Base-by-base conservation (phyloP, 2,888 invertebrate genomes). In the Prionchulus punctatus region DNA sequence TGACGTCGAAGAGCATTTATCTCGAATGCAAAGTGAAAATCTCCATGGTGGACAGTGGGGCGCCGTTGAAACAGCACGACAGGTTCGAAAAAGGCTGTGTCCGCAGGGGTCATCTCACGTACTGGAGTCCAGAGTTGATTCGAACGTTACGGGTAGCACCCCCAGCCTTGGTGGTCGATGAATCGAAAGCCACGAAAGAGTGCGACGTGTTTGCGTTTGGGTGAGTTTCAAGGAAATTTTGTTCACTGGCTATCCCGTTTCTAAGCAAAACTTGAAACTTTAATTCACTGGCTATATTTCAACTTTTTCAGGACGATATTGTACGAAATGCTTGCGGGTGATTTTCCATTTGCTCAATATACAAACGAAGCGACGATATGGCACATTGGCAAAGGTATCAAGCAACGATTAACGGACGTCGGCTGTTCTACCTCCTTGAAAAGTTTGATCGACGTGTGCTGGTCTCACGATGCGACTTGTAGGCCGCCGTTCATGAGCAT, bases 1-100 rank as follows among this genome's bases (percentile, higher is more conserved):
- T 76, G 42, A 73, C 70, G 60, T 71, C 74, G 2, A 67, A 68
- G 55, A 75, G 75, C 59, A 69, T 76, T 30, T 73, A 72, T 59
- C 63, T 76, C 48, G 72, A 73, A 57, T 63, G 67, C 65, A 67
- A 72, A 58, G 75, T 75, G 28, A 73, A 74, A 61, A 64, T 74
- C 25, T 71, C 70, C 45, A 64, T 74, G 25, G 66, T 76, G 62
- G 75, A 76, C 62, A 71, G 71, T 61, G 68, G 71, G 3, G 67
- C 70, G 61, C 63, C 67, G 0, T 66, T 23, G 47, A 21, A 4
- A 2, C 23, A 27, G 21, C 27, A 27, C n/a, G 12, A 18, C 26
- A 4, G 21, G n/a, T 3, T 2, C 18, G 49, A 47, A 45, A 23
- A 45, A 45, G 12, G 12, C 23, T 15, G 59, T 63, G 61, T 73